Base-by-base conservation (phyloP, 2,797 vertebrate species). In the Leptatherina wallacei region DNA sequence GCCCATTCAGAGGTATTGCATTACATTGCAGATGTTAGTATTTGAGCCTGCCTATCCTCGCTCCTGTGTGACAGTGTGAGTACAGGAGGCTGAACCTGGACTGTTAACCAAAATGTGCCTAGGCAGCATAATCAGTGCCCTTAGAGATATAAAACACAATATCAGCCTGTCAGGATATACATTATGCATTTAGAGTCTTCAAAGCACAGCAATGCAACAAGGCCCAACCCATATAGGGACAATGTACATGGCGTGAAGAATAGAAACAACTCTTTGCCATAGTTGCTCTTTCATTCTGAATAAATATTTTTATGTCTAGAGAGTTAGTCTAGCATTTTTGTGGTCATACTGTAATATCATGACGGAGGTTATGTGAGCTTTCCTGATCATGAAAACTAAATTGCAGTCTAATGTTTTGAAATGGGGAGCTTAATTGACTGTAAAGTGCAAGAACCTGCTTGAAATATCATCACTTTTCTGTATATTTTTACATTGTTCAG, bases 91-190 rank as follows among this genome's bases (percentile, higher is more conserved):
- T 73, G 82, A 84, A 90, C 78, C 84, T 78, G 88, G 89, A 83
- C 80, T 27, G 87, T 88, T 89, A 88, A 89, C 90, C 78, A 83
- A 89, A 94, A 93, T 89, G 89, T 93, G 91, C 88, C 82, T 81
- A 80, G 88, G 82, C 91, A 91, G 92, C 91, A 92, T 85, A 88
- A 92, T 91, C 87, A 77, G 73, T 75, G 85, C 85, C 91, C 91
- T 89, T 72, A 84, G 90, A 92, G 90, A 90, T 85, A 88, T 90
- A 90, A 88, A 91, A 91, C 89, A 89, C 86, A 91, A 89, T 91
- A 88, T 89, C 85, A 80, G 78, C 80, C 82, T 88, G 89, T 88
- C 89, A 86, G 88, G 84, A 66, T 84, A 80, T 91, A 85, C 82
- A 87, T 91, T 85, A 91, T 91, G 88, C 91, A 90, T 84, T 85